These are phyloP conservation scores for Oithona nana DNA, from an alignment of 2,888 invertebrate genomes.

Conservation along the genomic window DNA sequence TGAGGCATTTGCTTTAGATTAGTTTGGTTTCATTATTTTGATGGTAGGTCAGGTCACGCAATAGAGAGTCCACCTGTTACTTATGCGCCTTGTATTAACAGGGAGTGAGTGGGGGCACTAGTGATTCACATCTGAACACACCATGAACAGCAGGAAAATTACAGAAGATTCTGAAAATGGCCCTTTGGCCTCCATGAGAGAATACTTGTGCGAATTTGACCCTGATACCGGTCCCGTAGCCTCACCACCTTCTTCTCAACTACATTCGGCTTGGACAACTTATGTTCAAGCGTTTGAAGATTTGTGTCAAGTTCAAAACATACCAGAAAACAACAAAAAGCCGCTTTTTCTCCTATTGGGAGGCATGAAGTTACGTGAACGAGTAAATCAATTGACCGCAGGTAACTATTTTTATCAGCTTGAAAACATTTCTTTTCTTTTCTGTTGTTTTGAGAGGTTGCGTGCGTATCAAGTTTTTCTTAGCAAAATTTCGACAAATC, in stretches of 20 bases:
- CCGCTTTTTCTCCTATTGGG: not conserved
- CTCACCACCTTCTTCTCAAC: not conserved
- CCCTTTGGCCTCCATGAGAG: not conserved
- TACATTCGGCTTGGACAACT: not conserved
- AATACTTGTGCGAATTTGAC: conserved; percentile 1
- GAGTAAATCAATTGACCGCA: not conserved
- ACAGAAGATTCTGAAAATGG: not conserved
- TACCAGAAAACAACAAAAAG: not conserved
- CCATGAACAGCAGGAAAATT: not conserved
- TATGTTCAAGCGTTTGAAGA: not conserved
- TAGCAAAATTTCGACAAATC: no score
- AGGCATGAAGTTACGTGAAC: not conserved
- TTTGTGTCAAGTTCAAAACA: not conserved
- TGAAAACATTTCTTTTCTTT: no score
- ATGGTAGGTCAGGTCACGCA: no score
- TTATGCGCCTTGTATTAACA: no score
- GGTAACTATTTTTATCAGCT: no score
- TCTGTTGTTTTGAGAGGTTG: no score
- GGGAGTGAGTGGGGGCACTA: no score
- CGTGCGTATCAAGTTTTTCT: no score
- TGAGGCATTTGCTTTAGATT: no score
- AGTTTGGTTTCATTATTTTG: no score
- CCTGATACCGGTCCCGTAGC: not conserved
- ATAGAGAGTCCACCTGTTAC: no score
- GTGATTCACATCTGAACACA: no score